Conservation (phyloP, 2,113 vertebrate species). For the Lasiurus cinereus region DNA sequence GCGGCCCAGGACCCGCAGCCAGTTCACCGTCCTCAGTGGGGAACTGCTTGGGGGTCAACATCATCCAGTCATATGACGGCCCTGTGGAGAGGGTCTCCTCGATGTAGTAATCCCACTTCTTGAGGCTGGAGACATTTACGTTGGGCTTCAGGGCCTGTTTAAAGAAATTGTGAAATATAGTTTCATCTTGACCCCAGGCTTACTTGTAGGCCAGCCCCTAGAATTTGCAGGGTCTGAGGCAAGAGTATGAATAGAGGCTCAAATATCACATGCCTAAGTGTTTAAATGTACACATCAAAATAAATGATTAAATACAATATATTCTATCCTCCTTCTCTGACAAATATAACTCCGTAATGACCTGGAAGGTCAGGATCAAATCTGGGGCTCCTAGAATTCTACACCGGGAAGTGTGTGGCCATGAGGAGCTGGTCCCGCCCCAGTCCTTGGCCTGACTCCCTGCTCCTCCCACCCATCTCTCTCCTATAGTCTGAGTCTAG, state of each 20-base stretch:
- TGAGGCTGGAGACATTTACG: constrained; percentile 93
- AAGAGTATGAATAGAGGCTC: constrained; percentile 21
- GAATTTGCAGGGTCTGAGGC: background rate
- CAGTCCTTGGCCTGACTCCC: background rate
- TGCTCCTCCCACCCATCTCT: background rate
- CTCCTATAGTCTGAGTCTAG: background rate
- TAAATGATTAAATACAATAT: constrained; percentile 50
- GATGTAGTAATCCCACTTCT: constrained; percentile 96
- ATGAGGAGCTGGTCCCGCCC: background rate
- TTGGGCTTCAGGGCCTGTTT: constrained; percentile 93
- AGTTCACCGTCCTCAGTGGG: constrained; percentile 89
- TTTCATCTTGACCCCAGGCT: constrained; percentile 15
- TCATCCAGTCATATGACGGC: constrained; percentile 95
- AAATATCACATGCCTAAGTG: constrained; percentile 25
- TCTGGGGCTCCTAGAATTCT: background rate
- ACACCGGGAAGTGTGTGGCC: background rate
- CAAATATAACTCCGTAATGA: background rate
- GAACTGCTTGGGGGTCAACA: constrained; percentile 87
- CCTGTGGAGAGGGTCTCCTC: constrained; percentile 96
- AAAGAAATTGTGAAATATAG: constrained; percentile 76
- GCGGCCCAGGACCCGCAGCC: constrained; percentile 81
- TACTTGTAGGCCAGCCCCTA: background rate
- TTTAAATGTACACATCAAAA: constrained; percentile 50
- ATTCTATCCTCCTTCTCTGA: background rate
- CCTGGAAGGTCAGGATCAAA: constrained; percentile 42